Percentiles rank a stretch among this genome's conserved stretches.
Conservation (phyloP, 2,888 invertebrate species). For the Chaitophorus viminalis region DNA sequence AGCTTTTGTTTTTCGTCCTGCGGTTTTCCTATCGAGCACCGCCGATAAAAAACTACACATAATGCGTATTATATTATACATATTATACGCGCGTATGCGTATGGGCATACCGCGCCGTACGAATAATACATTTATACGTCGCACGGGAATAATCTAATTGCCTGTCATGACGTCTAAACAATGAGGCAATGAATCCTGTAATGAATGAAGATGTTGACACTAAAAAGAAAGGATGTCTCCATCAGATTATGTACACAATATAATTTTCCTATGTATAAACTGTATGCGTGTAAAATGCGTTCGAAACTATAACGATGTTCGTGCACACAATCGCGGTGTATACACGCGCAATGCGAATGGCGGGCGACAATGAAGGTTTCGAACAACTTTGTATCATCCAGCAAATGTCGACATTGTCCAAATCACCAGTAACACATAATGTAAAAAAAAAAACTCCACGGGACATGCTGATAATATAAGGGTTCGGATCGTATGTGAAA, state of each 20-base stretch:
- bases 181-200: constrained; percentile 54
- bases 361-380: not conserved
- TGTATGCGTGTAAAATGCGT: not conserved
- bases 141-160: constrained; percentile 36
- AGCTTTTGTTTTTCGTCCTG: constrained; percentile 11
- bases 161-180: constrained; percentile 51
- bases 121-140: constrained; percentile 14
- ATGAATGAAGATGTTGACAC: constrained; percentile 46
- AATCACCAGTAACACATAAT: too few species aligned
- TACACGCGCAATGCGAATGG: not conserved
- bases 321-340: not conserved
- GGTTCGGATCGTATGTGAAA: too few species aligned
- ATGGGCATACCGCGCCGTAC: not conserved
- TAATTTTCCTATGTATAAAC: constrained; percentile 18
- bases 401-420: too few species aligned
- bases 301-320: constrained; percentile 30
- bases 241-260: not conserved
- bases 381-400: not conserved
- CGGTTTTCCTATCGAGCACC: constrained; percentile 30
- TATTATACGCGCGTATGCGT: not conserved
- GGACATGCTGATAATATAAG: too few species aligned
- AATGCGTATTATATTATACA: not conserved
- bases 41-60: not conserved
- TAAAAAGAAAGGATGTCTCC: constrained; percentile 26
- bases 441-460: too few species aligned